These are phyloP conservation scores for Taxidea taxus DNA, from an alignment of 2,113 vertebrate species.

Conservation along the genomic window DNA sequence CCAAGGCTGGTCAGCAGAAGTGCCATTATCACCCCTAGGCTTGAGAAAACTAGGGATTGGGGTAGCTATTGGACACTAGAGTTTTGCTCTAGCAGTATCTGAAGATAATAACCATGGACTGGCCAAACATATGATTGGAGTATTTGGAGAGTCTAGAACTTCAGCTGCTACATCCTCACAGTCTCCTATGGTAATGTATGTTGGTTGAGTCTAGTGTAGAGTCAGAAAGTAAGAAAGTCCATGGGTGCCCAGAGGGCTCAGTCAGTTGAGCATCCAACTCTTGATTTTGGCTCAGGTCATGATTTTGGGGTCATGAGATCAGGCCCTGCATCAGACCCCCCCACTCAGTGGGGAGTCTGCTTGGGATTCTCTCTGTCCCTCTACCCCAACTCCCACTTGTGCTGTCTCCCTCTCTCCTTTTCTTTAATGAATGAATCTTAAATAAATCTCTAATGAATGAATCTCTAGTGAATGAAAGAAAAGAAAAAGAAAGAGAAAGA, in stretches of 20 bases:
- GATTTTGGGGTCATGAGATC: background rate
- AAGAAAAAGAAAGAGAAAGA: too few species aligned
- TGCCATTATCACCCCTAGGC: background rate
- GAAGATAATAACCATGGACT: background rate
- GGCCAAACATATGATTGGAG: background rate
- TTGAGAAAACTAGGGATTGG: background rate
- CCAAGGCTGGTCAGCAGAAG: background rate
- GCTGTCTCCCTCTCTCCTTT: background rate
- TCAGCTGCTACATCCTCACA: background rate
- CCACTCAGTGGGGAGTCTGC: background rate
- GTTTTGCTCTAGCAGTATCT: background rate
- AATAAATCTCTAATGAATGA: background rate
- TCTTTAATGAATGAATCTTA: background rate
- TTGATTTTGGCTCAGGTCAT: background rate
- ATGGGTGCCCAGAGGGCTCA: background rate
- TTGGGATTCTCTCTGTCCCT: background rate
- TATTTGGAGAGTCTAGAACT: too few species aligned
- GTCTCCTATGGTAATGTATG: accelerated
- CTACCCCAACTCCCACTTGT: background rate
- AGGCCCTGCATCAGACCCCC: background rate
- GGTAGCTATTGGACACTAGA: background rate
- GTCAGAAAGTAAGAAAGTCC: background rate
- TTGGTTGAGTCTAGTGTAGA: background rate
- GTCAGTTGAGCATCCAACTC: background rate
- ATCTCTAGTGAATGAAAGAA: background rate